Evolutionary conservation across 1,140 invertebrate species (phyloP).

Genomic region (Protaetia brevitarsis): DNA sequence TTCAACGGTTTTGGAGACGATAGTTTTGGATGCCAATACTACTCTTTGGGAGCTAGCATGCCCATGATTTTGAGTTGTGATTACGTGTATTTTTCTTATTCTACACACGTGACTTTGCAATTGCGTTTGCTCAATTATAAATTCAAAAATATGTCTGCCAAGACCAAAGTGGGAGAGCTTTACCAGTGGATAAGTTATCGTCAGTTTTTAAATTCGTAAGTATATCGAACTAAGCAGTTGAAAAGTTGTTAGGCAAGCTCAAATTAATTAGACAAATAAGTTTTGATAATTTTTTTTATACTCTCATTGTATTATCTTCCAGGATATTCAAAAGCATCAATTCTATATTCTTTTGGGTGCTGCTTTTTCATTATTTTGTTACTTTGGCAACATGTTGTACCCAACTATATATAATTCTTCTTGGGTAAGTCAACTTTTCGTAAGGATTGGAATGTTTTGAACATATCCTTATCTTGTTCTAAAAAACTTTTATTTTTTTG

Average conservation of each 20-base stretch:
- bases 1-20: neutral
- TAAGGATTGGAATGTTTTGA: too few relatives aligned
- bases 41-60: neutral
- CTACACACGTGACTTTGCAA: neutral
- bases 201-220: neutral
- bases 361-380: constrained; percentile 3
- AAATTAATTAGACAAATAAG: too few relatives aligned
- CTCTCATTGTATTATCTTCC: too few relatives aligned
- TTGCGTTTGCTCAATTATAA: neutral
- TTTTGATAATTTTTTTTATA: too few relatives aligned
- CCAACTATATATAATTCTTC: neutral
- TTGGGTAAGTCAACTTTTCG: too few relatives aligned
- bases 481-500: too few relatives aligned
- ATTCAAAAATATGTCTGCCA: neutral
- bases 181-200: neutral
- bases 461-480: too few relatives aligned
- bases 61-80: neutral
- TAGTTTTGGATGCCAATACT: neutral
- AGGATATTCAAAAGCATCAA: neutral
- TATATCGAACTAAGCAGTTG: neutral
- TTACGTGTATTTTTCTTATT: neutral
- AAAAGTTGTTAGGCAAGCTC: too few relatives aligned
- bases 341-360: neutral
- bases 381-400: neutral
- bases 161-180: neutral